Evolutionary conservation across 1,140 invertebrate species (phyloP).

Genomic region (Lerema accius): DNA sequence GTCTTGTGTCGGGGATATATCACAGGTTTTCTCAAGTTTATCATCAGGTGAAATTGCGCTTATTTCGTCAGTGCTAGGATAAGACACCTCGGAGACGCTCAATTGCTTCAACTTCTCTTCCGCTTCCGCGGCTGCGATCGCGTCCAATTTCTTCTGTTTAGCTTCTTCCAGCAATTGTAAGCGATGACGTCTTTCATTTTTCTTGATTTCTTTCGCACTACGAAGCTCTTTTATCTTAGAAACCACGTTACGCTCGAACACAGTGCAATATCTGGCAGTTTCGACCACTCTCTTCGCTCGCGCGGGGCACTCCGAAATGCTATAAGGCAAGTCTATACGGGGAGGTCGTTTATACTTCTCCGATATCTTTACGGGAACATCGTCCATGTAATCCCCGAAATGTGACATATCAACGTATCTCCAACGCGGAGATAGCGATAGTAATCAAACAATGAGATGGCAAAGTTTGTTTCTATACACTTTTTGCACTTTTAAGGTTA

Average conservation of each 20-base stretch:
- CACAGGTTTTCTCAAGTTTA: conserved; percentile 66
- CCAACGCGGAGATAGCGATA: conserved; percentile 47
- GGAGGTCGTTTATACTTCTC: conserved; percentile 92
- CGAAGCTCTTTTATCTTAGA: conserved; percentile 87
- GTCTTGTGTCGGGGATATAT: conserved; percentile 53
- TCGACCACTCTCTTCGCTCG: conserved; percentile 82
- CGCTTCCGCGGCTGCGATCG: conserved; percentile 70
- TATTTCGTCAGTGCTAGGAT: conserved; percentile 81
- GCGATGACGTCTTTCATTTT: conserved; percentile 83
- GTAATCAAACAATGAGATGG: conserved; percentile 68
- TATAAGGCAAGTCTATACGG: conserved; percentile 87
- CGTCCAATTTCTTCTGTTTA: conserved; percentile 77
- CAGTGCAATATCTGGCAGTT: conserved; percentile 86
- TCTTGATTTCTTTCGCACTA: conserved; percentile 84
- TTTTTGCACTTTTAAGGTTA: conserved; percentile 79
- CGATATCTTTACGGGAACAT: conserved; percentile 93
- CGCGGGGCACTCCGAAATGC: conserved; percentile 84
- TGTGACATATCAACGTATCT: conserved; percentile 74
- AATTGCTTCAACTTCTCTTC: conserved; percentile 83
- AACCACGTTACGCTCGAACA: conserved; percentile 87
- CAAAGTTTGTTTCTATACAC: conserved; percentile 69
- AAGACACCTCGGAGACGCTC: conserved; percentile 83
- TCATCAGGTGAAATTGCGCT: conserved; percentile 82
- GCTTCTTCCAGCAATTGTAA: conserved; percentile 83
- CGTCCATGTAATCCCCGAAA: conserved; percentile 87